phyloP scores from a whole-genome alignment of 2,113 vertebrate species.

The Uria lomvia region DNA sequence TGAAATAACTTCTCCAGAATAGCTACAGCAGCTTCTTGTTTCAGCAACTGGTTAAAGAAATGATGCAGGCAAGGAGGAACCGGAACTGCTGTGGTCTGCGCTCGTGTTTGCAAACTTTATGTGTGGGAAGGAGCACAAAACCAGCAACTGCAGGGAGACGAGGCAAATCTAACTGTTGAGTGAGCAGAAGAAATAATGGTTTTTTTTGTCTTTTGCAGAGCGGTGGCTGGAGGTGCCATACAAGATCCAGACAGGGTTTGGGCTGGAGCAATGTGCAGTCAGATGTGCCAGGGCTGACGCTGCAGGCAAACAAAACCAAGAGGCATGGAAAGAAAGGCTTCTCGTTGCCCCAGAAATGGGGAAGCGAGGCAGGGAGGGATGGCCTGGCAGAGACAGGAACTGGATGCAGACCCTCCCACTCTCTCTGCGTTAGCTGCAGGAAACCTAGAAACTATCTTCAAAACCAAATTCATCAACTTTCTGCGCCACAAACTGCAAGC shows the following conservation, averaged over 20 bases:
- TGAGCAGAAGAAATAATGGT: neutral
- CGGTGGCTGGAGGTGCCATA: neutral
- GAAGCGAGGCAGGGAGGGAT: neutral
- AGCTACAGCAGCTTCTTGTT: neutral
- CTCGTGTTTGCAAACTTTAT: fast-evolving
- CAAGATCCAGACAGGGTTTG: neutral
- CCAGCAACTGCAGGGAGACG: neutral
- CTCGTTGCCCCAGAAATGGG: neutral
- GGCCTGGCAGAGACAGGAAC: neutral
- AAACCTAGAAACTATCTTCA: neutral
- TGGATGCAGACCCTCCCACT: neutral
- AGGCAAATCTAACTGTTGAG: neutral
- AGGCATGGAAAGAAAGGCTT: neutral
- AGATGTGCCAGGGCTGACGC: neutral
- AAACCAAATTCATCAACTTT: neutral
- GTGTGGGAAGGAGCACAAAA: neutral
- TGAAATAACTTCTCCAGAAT: neutral
- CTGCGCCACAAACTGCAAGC: neutral
- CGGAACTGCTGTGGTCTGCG: neutral
- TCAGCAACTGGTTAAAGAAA: fast-evolving
- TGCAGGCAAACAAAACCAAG: neutral
- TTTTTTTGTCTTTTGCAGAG: neutral
- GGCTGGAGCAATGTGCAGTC: fast-evolving
- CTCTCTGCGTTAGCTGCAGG: neutral
- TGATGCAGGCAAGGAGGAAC: neutral